Evolutionary conservation across 2,888 invertebrate genomes (phyloP).

Genomic region (Mantis religiosa): DNA sequence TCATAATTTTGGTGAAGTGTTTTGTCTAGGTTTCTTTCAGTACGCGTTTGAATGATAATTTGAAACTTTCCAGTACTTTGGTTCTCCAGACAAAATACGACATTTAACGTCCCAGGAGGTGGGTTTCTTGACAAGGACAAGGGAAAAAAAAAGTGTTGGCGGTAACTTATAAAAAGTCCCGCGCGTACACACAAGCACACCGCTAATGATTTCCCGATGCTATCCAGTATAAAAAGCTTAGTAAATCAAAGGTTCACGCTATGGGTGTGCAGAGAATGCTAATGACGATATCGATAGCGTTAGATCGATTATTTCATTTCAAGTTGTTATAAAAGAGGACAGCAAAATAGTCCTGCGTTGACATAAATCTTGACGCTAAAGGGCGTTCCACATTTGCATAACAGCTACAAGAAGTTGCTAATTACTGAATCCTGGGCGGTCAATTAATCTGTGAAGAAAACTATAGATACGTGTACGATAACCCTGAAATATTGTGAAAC

Average conservation of each 20-base stretch:
- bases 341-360: background rate
- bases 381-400: background rate
- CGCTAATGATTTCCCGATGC: background rate
- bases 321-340: background rate
- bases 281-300: background rate
- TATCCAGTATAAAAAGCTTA: background rate
- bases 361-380: background rate
- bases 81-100: background rate
- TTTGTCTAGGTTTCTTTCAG: background rate
- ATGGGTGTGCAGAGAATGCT: background rate
- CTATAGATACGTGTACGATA: no score
- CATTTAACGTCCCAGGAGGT: background rate
- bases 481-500: no score
- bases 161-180: background rate
- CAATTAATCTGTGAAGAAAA: background rate
- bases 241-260: background rate
- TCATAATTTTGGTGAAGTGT: background rate
- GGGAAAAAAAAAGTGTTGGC: background rate
- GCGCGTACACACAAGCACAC: background rate
- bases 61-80: background rate
- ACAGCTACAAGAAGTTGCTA: background rate
- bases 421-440: background rate
- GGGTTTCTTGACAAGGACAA: background rate
- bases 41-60: background rate
- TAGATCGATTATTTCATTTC: background rate